These are phyloP conservation scores for Frankliniella fusca DNA, from an alignment of 2,888 invertebrate genomes.

Conservation along the genomic window DNA sequence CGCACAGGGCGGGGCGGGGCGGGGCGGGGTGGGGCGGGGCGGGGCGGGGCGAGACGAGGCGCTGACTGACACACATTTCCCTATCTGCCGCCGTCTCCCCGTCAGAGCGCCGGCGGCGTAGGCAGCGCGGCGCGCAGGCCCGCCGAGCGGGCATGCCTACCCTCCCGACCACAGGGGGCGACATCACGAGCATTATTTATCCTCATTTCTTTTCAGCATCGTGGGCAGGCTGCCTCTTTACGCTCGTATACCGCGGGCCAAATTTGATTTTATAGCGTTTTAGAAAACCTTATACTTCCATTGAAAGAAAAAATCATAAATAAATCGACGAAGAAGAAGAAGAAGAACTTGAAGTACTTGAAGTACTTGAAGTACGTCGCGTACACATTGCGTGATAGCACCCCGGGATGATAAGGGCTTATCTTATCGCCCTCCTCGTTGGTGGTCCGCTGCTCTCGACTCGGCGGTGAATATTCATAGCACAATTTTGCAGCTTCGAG, in stretches of 20 bases:
- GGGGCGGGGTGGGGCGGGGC: not conserved
- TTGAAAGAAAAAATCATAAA: not conserved
- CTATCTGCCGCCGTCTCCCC: not conserved
- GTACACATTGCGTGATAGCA: not conserved
- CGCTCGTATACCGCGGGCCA: too few species aligned
- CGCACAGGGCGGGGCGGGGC: not conserved
- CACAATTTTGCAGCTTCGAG: slow-evolving; percentile 13
- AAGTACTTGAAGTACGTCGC: not conserved
- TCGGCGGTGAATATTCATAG: slow-evolving; percentile 19
- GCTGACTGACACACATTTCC: slow-evolving; percentile 8
- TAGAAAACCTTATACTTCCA: not conserved
- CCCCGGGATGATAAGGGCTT: too few species aligned
- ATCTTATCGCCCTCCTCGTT: too few species aligned
- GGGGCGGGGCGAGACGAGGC: not conserved
- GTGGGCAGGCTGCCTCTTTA: too few species aligned
- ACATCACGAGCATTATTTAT: too few species aligned
- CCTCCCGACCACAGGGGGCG: slow-evolving; percentile 1
- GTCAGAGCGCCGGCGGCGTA: not conserved
- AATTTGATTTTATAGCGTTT: too few species aligned
- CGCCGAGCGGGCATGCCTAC: not conserved
- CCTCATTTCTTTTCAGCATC: too few species aligned
- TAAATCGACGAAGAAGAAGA: not conserved
- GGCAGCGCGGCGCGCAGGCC: not conserved
- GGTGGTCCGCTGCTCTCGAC: not conserved
- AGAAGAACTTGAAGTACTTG: not conserved